Evolutionary conservation across 2,888 invertebrate species (phyloP).

Genomic region (Corythucha ciliata): DNA sequence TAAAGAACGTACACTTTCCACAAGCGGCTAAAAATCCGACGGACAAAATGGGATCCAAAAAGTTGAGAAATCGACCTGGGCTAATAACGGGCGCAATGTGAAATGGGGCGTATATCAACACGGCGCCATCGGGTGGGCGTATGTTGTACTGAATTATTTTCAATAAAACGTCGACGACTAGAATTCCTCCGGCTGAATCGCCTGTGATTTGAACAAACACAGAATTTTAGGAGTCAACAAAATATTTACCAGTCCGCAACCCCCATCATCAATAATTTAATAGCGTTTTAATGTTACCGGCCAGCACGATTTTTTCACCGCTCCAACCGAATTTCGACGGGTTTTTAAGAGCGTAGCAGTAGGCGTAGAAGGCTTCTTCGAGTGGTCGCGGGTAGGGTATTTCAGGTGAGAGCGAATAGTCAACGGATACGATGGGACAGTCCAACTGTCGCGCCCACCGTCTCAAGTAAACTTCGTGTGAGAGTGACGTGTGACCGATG

Average conservation of each 20-base stretch:
- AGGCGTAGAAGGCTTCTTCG: conserved; percentile 88
- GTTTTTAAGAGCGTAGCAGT: conserved; percentile 88
- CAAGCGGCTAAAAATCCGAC: conserved; percentile 87
- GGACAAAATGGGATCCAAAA: conserved; percentile 91
- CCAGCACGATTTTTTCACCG: conserved; percentile 41
- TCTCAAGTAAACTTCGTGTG: conserved; percentile 87
- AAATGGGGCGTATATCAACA: conserved; percentile 83
- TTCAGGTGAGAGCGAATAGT: conserved; percentile 92
- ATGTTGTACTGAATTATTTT: conserved; percentile 69
- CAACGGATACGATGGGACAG: conserved; percentile 85
- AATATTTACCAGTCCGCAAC: too few relatives aligned
- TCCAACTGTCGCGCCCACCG: conserved; percentile 81
- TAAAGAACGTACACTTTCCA: conserved; percentile 57
- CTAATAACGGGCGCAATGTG: conserved; percentile 82
- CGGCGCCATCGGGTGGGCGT: conserved; percentile 74
- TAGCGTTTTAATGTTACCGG: conserved; percentile 51
- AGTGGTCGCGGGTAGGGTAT: conserved; percentile 90
- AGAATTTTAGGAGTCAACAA: too few relatives aligned
- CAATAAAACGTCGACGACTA: conserved; percentile 68
- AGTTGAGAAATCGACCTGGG: conserved; percentile 79
- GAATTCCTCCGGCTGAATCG: conserved; percentile 94
- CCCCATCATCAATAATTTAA: too few relatives aligned
- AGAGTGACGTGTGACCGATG: conserved; percentile 91
- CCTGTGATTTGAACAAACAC: conserved; percentile 50
- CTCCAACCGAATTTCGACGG: conserved; percentile 50